Conservation (phyloP, 2,797 vertebrate genomes). For the Muscicapa comitata region DNA sequence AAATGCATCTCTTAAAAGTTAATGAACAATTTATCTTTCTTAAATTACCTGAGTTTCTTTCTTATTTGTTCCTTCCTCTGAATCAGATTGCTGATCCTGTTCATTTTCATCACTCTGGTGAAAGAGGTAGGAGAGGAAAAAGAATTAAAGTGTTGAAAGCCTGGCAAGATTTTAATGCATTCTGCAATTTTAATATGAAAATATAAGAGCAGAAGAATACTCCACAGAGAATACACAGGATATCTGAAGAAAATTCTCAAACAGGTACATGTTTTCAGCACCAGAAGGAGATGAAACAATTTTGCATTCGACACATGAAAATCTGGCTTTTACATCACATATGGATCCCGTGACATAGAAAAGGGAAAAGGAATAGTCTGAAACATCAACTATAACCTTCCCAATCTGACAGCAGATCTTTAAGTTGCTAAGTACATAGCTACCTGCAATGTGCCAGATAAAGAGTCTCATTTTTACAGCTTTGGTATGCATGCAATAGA, state of each 20-base stretch:
- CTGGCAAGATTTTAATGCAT: background rate
- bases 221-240: background rate
- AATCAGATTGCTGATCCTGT: constrained; percentile 89
- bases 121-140: background rate
- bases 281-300: background rate
- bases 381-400: background rate
- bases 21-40: background rate
- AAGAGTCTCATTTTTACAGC: background rate
- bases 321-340: background rate
- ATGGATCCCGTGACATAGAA: background rate
- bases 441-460: background rate
- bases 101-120: constrained; percentile 94
- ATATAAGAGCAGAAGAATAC: background rate
- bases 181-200: background rate
- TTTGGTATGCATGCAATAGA: background rate
- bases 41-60: constrained; percentile 87
- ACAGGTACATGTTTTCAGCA: background rate
- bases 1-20: background rate
- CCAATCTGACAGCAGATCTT: background rate
- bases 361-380: background rate
- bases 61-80: constrained; percentile 90
- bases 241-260: background rate
- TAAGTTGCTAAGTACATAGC: background rate
- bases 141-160: background rate
- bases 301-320: background rate